Conservation (phyloP, 2,797 vertebrate species). For the Crypturellus tataupa region DNA sequence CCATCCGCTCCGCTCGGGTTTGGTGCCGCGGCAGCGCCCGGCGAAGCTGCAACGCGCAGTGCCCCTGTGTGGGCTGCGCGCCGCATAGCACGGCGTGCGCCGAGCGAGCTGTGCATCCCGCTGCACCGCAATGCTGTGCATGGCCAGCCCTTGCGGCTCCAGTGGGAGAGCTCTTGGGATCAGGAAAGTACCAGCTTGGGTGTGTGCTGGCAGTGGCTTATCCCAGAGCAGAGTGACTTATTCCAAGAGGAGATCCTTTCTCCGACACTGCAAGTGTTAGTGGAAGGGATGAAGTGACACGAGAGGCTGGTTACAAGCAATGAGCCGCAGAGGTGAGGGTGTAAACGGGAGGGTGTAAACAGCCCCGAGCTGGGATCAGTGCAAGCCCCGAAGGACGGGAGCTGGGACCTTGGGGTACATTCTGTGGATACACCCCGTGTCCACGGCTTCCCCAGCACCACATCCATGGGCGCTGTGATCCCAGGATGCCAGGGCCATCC, state of each 20-base stretch:
- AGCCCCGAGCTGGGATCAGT: no score
- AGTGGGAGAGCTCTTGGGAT: no score
- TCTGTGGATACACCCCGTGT: no score
- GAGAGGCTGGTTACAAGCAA: no score
- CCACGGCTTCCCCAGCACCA: no score
- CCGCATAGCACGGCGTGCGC: constrained; percentile 3
- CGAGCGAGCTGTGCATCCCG: no score
- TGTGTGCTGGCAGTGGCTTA: neutral
- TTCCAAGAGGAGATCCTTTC: neutral
- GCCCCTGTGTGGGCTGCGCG: constrained; percentile 67
- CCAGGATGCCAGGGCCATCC: no score
- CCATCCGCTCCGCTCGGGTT: neutral
- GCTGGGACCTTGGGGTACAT: no score
- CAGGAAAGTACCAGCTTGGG: neutral
- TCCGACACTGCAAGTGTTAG: neutral
- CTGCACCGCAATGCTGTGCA: neutral
- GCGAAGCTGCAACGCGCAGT: constrained; percentile 34
- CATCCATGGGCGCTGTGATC: no score
- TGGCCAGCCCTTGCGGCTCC: no score
- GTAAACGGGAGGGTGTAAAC: neutral
- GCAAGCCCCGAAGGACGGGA: neutral
- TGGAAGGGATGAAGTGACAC: neutral
- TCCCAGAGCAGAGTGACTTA: neutral
- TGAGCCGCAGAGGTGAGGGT: neutral
- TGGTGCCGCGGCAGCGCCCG: neutral